Base-by-base conservation (phyloP, 2,797 vertebrate species). In the Gymnothorax javanicus region DNA sequence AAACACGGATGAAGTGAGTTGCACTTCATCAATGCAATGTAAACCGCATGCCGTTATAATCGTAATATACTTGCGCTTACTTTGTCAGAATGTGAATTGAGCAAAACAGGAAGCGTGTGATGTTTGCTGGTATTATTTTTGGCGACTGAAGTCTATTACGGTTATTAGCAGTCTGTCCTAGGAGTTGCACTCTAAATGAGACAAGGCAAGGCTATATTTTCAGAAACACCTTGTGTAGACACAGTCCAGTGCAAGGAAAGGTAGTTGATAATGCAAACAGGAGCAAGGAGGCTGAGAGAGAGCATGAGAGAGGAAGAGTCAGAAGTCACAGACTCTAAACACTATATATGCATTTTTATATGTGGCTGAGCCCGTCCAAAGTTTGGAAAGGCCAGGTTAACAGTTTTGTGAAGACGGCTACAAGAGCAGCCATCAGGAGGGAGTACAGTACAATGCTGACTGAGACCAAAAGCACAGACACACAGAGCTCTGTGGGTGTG, bases 131-230 rank as follows among this genome's bases (percentile, higher is more conserved):
- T 79, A 50, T 79, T 54, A 79, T 79, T 79, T 43, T 54, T 54
- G 17, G 75, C n/a, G 50, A 50, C 75, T 77, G 12, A 20, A n/a
- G 75, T 79, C 50, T 79, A 79, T 79, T 79, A 79, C 23, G 50
- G 75, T 79, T 79, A 79, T 79, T 79, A 79, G 75, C 75, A 43
- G 71, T 75, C 71, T 75, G 71, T 75, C 71, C 17, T 13, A 73
- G 69, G 2, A 12, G 69, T 27, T 11, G 69, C 25, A 33, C 6
- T 11, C 15, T 2, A 7, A 54, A n/a, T 50, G 50, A 79, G 43
- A 79, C 75, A 79, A 79, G 75, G 50, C 75, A 79, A 79, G 75
- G 43, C 75, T 50, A 23, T 23, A 79, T 50, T 79, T 79, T 54
- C 7, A 50, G 75, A 79, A 79, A 79, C 17, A 79, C 20, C 52